Percentiles rank a stretch among this genome's conserved stretches.
Evolutionary conservation across 2,888 invertebrate species (phyloP).

Genomic region (Lasioglossum oenotherae): DNA sequence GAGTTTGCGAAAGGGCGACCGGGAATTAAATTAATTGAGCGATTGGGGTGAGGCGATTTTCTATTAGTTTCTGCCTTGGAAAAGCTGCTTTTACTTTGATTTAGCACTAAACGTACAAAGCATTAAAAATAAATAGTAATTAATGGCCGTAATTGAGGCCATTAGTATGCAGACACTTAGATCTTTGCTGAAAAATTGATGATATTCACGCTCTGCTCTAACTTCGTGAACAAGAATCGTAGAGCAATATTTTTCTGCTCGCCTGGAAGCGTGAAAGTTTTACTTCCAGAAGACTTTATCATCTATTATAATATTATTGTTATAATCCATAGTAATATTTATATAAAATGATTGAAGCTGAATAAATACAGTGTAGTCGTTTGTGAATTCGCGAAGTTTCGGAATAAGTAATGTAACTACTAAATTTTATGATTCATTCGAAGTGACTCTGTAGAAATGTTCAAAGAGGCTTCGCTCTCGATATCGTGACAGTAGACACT

Average conservation of each 20-base stretch:
- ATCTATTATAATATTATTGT: no score
- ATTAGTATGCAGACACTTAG: neutral
- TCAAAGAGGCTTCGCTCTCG: neutral
- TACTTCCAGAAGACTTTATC: neutral
- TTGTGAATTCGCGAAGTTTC: neutral
- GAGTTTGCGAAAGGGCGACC: slow-evolving; percentile 7
- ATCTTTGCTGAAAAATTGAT: neutral
- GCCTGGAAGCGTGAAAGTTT: neutral
- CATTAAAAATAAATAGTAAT: neutral
- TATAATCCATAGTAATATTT: no score
- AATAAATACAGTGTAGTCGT: no score
- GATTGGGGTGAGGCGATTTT: neutral
- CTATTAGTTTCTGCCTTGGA: neutral
- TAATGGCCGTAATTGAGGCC: neutral
- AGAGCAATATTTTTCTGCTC: neutral
- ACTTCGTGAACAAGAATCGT: neutral
- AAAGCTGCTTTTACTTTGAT: neutral
- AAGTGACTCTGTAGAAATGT: neutral
- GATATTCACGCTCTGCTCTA: neutral
- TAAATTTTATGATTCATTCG: neutral
- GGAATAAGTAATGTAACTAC: neutral
- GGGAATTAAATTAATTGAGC: slow-evolving; percentile 30
- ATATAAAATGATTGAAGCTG: no score
- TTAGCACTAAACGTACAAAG: neutral
- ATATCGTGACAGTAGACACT: neutral